These are phyloP conservation scores for Haemorhous mexicanus DNA, from an alignment of 2,113 vertebrate genomes.

Conservation along the genomic window DNA sequence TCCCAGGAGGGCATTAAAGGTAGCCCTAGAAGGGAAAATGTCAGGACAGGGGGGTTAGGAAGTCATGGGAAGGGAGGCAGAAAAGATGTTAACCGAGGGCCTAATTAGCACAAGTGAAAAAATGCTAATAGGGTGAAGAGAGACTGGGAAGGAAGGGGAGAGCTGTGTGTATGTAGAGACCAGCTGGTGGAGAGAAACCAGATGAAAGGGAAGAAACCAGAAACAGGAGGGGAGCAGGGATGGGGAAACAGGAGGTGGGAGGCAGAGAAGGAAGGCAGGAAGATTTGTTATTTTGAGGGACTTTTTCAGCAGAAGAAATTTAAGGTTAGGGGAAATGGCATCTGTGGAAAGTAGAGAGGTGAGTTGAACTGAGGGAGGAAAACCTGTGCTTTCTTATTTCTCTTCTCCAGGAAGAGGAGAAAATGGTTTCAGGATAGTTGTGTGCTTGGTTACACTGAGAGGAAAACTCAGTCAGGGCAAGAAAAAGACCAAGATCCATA, in stretches of 20 bases:
- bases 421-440: not conserved
- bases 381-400: not conserved
- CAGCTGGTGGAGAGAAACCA: not conserved
- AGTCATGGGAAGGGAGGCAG: not conserved
- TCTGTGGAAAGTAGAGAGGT: not conserved
- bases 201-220: not conserved
- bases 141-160: not conserved
- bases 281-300: not conserved
- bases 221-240: not conserved
- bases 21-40: not conserved
- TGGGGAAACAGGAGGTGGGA: not conserved
- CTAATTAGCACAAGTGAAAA: not conserved
- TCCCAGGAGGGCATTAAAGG: not conserved
- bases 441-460: not conserved
- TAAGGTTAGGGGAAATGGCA: not conserved
- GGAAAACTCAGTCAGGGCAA: not conserved
- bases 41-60: not conserved
- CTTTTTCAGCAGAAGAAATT: not conserved
- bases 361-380: not conserved
- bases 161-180: not conserved
- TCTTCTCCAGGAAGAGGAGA: not conserved
- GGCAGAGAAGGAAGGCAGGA: not conserved
- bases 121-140: not conserved
- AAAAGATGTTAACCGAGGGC: not conserved
- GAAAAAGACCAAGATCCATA: not conserved